These are phyloP conservation scores for Melanchra persicariae DNA, from an alignment of 2,888 invertebrate genomes.

Conservation along the genomic window DNA sequence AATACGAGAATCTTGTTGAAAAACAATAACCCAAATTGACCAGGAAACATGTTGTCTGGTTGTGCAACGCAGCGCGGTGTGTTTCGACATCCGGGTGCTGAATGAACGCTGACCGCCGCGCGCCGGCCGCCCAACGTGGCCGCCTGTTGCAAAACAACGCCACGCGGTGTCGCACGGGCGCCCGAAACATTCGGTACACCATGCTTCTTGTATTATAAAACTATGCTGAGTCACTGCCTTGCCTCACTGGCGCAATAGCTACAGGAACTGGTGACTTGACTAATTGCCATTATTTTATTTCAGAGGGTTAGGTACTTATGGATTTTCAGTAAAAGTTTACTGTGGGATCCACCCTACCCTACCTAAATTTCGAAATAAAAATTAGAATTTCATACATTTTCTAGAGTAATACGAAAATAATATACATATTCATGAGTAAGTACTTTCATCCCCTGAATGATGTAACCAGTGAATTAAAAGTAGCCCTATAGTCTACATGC, in stretches of 20 bases:
- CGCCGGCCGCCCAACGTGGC: constrained; percentile 16
- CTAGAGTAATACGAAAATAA: not conserved
- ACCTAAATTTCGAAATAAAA: not conserved
- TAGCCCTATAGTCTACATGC: not conserved
- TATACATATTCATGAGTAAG: too few relatives aligned
- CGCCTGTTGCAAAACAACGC: constrained; percentile 56
- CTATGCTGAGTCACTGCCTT: constrained; percentile 30
- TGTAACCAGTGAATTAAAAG: not conserved
- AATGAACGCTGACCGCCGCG: constrained; percentile 46
- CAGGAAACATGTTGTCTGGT: constrained; percentile 76
- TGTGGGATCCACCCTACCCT: not conserved
- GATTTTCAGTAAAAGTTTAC: not conserved
- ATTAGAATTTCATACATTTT: not conserved
- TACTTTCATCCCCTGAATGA: not conserved
- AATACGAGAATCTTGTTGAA: constrained; percentile 65
- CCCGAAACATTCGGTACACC: not conserved
- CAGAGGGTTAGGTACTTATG: not conserved
- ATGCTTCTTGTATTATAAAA: constrained; percentile 6
- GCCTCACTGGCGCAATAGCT: constrained; percentile 13
- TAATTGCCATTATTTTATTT: not conserved
- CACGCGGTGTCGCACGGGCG: constrained; percentile 44
- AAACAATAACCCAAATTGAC: constrained; percentile 78
- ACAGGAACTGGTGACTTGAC: too few relatives aligned
- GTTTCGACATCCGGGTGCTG: constrained; percentile 62
- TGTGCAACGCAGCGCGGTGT: constrained; percentile 70